Evolutionary conservation across 2,797 vertebrate species (phyloP).

Genomic region (Eulemur rubriventer): DNA sequence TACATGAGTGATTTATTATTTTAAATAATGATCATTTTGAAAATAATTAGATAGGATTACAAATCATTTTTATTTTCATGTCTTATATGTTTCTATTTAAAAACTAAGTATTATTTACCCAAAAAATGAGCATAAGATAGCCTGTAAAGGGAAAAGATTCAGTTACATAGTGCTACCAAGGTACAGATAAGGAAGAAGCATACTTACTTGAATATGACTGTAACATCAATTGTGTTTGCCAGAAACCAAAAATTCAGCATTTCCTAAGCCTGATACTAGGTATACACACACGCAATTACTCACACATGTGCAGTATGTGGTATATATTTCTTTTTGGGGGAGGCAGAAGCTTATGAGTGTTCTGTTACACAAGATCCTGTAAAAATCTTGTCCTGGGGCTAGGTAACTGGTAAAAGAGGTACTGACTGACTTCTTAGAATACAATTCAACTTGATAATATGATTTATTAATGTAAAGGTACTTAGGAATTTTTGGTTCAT

Average conservation of each 20-base stretch:
- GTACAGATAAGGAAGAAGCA: not conserved
- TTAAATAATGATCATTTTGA: not conserved
- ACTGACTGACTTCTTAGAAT: not conserved
- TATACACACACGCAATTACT: not conserved
- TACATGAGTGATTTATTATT: no score
- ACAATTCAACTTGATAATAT: not conserved
- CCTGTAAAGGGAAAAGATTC: not conserved
- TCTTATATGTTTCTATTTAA: not conserved
- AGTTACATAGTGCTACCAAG: not conserved
- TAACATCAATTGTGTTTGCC: not conserved
- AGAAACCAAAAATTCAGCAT: constrained; percentile 7
- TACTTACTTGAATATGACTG: not conserved
- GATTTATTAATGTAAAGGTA: not conserved
- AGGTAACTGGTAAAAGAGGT: not conserved
- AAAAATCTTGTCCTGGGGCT: not conserved
- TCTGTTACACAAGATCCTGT: not conserved
- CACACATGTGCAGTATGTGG: fast-evolving
- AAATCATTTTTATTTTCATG: constrained; percentile 14
- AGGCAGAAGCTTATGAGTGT: not conserved
- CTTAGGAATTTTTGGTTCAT: constrained; percentile 10
- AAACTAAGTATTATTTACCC: not conserved
- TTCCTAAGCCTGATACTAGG: not conserved
- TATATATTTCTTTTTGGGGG: not conserved
- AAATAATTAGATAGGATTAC: constrained; percentile 30
- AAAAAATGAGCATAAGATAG: not conserved